Evolutionary conservation across 1,140 invertebrate genomes (phyloP).

Genomic region (Myzus persicae): DNA sequence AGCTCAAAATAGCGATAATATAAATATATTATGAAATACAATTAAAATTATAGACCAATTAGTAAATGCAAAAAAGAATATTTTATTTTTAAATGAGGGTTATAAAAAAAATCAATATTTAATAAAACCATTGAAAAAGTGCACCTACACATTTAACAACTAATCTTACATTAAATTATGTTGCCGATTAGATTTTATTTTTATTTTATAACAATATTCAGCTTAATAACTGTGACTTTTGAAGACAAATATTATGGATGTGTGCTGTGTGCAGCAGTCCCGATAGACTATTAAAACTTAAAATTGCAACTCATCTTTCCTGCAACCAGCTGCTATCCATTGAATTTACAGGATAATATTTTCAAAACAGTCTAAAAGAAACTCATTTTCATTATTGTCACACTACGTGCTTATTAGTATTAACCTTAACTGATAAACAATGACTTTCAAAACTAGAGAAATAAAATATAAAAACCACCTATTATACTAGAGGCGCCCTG

Average conservation of each 20-base stretch:
- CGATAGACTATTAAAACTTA: not conserved
- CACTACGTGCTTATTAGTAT: not conserved
- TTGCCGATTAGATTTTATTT: not conserved
- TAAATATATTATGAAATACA: too few species aligned
- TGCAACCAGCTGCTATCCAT: not conserved
- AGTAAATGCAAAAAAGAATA: too few species aligned
- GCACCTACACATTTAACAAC: too few species aligned
- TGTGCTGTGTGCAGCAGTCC: not conserved
- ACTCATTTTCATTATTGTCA: not conserved
- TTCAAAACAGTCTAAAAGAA: slow-evolving; percentile 22
- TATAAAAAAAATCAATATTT: too few species aligned
- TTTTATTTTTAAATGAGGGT: too few species aligned
- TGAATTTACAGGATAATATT: not conserved
- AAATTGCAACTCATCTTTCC: not conserved
- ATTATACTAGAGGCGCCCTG: slow-evolving; percentile 31
- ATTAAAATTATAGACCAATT: too few species aligned
- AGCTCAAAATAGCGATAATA: too few species aligned
- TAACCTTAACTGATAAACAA: slow-evolving; percentile 5
- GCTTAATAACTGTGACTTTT: not conserved
- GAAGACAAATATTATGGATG: not conserved
- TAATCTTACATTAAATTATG: too few species aligned
- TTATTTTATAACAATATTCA: not conserved
- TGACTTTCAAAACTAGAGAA: slow-evolving; percentile 4
- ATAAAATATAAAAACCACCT: slow-evolving; percentile 7
- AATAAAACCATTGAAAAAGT: too few species aligned